A percentile compares a stretch with the other conserved stretches of the same genome.
These are phyloP conservation scores for Chelmon rostratus DNA, from an alignment of 2,797 vertebrate genomes.

Conservation along the genomic window DNA sequence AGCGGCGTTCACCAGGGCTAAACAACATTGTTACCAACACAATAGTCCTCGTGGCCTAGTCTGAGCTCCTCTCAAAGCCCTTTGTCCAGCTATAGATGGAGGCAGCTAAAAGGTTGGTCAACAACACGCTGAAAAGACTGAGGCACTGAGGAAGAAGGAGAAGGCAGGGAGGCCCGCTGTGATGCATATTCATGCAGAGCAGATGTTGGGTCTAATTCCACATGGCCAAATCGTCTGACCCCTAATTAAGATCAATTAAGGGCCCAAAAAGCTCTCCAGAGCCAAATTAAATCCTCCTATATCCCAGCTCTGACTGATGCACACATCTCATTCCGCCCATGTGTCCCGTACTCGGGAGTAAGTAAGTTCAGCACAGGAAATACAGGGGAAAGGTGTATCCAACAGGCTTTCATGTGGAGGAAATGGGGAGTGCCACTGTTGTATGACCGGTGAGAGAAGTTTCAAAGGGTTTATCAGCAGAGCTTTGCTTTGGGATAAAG, in stretches of 20 bases:
- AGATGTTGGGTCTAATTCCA: constrained; percentile 80
- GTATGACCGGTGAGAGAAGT: constrained; percentile 2
- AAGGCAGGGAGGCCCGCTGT: constrained; percentile 32
- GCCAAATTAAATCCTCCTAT: constrained; percentile 51
- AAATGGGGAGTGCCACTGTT: not conserved
- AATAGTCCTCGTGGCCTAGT: constrained; percentile 66
- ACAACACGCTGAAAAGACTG: constrained; percentile 64
- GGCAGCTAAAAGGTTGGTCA: constrained; percentile 67
- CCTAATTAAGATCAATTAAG: constrained; percentile 82
- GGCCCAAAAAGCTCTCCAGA: constrained; percentile 49
- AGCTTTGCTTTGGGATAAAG: constrained; percentile 44
- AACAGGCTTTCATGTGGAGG: constrained; percentile 22
- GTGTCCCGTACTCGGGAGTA: not conserved
- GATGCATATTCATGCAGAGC: constrained; percentile 87
- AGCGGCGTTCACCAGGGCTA: constrained; percentile 48
- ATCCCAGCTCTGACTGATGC: constrained; percentile 26
- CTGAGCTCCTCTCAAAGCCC: constrained; percentile 72
- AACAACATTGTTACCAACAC: constrained; percentile 78
- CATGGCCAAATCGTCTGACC: constrained; percentile 69
- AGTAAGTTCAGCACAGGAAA: constrained; percentile 1
- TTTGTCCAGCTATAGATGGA: constrained; percentile 71
- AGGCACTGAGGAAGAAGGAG: constrained; percentile 32
- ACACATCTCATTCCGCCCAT: not conserved
- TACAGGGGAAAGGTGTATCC: not conserved
- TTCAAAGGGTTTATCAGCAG: constrained; percentile 39